Conservation (phyloP, 2,888 invertebrate species). For the Apodemia mormo region DNA sequence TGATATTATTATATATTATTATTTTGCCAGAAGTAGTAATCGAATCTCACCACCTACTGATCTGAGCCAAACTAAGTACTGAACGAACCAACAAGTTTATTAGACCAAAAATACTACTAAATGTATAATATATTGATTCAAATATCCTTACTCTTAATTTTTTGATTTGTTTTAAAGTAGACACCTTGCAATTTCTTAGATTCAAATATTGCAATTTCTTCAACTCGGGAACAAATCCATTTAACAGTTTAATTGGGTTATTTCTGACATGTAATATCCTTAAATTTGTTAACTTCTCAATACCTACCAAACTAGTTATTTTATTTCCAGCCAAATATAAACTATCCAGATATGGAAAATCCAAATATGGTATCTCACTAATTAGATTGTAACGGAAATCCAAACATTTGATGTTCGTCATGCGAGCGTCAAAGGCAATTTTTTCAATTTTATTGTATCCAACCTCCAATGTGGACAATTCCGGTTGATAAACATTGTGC, state of each 20-base stretch:
- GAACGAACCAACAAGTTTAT: too few relatives aligned
- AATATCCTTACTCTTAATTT: constrained; percentile 65
- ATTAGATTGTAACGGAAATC: constrained; percentile 79
- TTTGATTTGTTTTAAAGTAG: constrained; percentile 74
- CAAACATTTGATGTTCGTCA: constrained; percentile 72
- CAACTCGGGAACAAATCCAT: constrained; percentile 71
- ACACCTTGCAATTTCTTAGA: constrained; percentile 78
- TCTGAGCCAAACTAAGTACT: too few relatives aligned
- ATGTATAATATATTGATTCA: too few relatives aligned
- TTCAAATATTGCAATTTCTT: constrained; percentile 79
- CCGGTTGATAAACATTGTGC: constrained; percentile 76
- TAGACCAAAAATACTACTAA: too few relatives aligned
- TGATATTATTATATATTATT: too few relatives aligned
- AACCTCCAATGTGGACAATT: constrained; percentile 79
- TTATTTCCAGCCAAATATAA: constrained; percentile 90
- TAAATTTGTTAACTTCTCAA: constrained; percentile 83
- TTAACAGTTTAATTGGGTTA: constrained; percentile 81
- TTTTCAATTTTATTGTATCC: constrained; percentile 70
- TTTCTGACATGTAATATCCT: constrained; percentile 87
- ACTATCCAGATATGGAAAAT: constrained; percentile 83
- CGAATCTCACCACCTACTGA: too few relatives aligned
- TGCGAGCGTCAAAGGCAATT: constrained; percentile 50
- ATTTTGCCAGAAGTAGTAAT: too few relatives aligned
- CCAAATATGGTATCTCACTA: constrained; percentile 64
- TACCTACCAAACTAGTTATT: constrained; percentile 81